phyloP scores from a whole-genome alignment of 2,888 invertebrate genomes.

The Lucinisca nassula region DNA sequence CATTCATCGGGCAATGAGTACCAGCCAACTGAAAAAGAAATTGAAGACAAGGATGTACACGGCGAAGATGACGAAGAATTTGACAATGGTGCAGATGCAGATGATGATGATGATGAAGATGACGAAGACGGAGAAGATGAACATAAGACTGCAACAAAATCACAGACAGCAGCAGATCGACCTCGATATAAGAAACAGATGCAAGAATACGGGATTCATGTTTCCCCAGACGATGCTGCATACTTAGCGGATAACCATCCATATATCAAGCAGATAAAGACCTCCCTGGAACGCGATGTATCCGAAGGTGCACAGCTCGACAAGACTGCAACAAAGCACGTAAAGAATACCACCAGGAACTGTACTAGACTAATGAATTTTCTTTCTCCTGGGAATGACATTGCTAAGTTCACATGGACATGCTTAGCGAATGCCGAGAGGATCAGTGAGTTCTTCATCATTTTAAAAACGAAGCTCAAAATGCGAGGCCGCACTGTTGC shows the following conservation, averaged over 20 bases:
- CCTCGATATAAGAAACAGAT: background rate
- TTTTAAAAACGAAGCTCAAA: background rate
- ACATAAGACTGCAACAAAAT: background rate
- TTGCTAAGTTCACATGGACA: background rate
- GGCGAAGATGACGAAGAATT: background rate
- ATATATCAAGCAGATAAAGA: background rate
- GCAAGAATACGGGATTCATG: background rate
- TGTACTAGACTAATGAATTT: background rate
- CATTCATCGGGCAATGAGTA: background rate
- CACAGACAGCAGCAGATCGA: background rate
- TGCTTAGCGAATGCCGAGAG: background rate
- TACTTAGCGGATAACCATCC: background rate
- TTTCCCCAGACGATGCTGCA: background rate
- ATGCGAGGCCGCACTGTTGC: background rate
- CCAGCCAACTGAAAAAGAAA: background rate
- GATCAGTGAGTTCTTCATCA: background rate
- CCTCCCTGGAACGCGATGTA: no score
- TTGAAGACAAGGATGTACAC: background rate
- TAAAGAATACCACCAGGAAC: background rate
- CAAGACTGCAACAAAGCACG: background rate
- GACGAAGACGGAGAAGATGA: background rate
- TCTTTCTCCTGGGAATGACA: background rate
- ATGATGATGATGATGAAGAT: background rate
- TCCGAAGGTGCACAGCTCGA: background rate
- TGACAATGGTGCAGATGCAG: no score